Evolutionary conservation across 2,888 invertebrate genomes (phyloP), one percentile per base, ranked within the genome.

Genomic region (Rhamnusium bicolor): DNA sequence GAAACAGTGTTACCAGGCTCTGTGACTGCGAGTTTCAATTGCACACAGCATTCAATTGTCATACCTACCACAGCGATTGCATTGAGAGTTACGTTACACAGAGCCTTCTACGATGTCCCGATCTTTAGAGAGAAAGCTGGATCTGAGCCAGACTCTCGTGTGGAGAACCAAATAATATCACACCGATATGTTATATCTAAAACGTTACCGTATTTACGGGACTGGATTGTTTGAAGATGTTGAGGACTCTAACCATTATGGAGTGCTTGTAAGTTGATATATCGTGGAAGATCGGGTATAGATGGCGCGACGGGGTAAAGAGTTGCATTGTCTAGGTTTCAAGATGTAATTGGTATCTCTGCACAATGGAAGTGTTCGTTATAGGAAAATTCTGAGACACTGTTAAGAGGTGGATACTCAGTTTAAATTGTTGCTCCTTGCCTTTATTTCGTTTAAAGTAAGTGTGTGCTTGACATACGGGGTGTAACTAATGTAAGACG

Each of bases 21-120:
- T n/a, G 21, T 29, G 78, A 78, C 76, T 76, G 71, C 68, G 71
- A 40, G 79, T 77, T n/a, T 77, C 79, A 77, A 79, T 79, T 79
- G 77, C 75, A 73, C 75, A 75, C 72, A 72, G 46, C 71, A 71
- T 77, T 79, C 77, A 77, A 77, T 79, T 77, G 79, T 75, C 74
- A 75, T 74, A 71, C 77, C 77, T 63, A 72, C 79, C 74, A 54
- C 61, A 53, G 73, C 40, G 75, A 70, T 63, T 77, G 69, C 74
- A 72, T 65, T 32, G 65, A 65, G 71, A 65, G 58, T 71, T 65
- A 65, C 65, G 58, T 71, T 71, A 56, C 71, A 70, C 63, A 71
- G 29, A 63, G 63, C 65, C 21, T 71, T 19, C 65, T 71, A 19
- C 56, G 71, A 71, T 56, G 19, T 63, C 21, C 32, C 16, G 27